A percentile compares a stretch with the other conserved stretches of the same genome.
These are phyloP conservation scores for Eunapius fragilis DNA, from an alignment of 37 sponge, comb jelly and placozoan species.

Conservation along the genomic window DNA sequence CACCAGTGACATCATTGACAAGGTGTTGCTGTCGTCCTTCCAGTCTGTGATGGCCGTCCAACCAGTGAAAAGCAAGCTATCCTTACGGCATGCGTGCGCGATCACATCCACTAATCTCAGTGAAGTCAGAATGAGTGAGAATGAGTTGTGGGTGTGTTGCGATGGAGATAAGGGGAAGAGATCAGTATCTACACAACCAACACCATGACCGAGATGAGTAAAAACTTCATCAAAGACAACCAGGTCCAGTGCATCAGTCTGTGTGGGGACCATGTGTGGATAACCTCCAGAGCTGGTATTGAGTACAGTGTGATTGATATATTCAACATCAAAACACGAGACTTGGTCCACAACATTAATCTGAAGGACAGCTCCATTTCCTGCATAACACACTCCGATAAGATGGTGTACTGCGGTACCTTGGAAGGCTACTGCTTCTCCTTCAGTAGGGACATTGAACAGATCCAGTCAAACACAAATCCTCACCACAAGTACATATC, in stretches of 20 bases:
- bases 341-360: conserved; percentile 70
- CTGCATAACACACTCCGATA: conserved; percentile 53
- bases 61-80: conserved; percentile 53
- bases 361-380: conserved; percentile 78
- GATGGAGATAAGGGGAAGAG: conserved; percentile 67
- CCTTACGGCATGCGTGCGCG: conserved; percentile 53
- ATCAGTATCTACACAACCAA: conserved; percentile 61
- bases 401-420: conserved; percentile 67
- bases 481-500: conserved; percentile 72
- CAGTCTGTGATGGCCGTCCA: conserved; percentile 71
- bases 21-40: conserved; percentile 13
- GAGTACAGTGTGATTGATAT: conserved; percentile 80
- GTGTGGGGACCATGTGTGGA: conserved; percentile 80
- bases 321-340: conserved; percentile 38
- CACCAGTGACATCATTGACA: conserved; percentile 38
- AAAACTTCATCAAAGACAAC: conserved; percentile 58
- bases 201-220: conserved; percentile 67
- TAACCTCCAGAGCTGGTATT: conserved; percentile 67
- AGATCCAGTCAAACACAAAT: conserved; percentile 24
- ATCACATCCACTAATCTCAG: conserved; percentile 36
- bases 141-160: conserved; percentile 76
- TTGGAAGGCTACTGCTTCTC: conserved; percentile 79
- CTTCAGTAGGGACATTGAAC: conserved; percentile 34
- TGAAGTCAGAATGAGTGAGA: conserved; percentile 5
- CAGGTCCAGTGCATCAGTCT: conserved; percentile 67